These are phyloP conservation scores for Pipistrellus nathusii DNA, from an alignment of 2,797 vertebrate genomes.

Conservation along the genomic window DNA sequence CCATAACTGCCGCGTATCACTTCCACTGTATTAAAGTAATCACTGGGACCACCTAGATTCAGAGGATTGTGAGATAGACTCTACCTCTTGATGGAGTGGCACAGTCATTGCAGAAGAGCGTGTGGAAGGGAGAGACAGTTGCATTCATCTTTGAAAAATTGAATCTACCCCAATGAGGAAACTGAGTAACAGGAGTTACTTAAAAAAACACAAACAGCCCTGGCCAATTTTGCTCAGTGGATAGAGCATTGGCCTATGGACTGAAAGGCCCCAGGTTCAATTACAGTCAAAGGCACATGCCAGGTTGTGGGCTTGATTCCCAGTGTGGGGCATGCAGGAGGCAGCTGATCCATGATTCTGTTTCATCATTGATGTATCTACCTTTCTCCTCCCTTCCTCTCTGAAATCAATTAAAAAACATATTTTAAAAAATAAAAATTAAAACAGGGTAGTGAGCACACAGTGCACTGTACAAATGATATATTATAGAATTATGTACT, in stretches of 20 bases:
- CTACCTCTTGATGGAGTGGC: not conserved
- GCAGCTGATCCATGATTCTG: too few species aligned
- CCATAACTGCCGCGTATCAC: not conserved
- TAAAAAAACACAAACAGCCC: not conserved
- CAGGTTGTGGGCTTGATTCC: too few species aligned
- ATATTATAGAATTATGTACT: not conserved
- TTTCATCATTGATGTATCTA: too few species aligned
- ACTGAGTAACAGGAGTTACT: conserved; percentile 3
- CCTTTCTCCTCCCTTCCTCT: too few species aligned
- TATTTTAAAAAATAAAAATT: not conserved
- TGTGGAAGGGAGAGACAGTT: not conserved
- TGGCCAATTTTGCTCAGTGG: too few species aligned
- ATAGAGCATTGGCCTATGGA: too few species aligned
- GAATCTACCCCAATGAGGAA: not conserved
- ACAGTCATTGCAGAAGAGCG: not conserved
- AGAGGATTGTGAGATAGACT: not conserved
- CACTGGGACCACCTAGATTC: not conserved
- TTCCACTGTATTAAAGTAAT: not conserved
- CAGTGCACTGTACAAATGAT: not conserved
- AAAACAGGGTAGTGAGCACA: not conserved
- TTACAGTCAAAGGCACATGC: too few species aligned
- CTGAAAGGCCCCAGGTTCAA: too few species aligned
- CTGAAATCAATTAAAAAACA: too few species aligned
- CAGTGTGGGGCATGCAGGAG: too few species aligned
- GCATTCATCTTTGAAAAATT: conserved; percentile 21